Conservation (phyloP, 1,140 invertebrate species). For the Hormaphis cornu region DNA sequence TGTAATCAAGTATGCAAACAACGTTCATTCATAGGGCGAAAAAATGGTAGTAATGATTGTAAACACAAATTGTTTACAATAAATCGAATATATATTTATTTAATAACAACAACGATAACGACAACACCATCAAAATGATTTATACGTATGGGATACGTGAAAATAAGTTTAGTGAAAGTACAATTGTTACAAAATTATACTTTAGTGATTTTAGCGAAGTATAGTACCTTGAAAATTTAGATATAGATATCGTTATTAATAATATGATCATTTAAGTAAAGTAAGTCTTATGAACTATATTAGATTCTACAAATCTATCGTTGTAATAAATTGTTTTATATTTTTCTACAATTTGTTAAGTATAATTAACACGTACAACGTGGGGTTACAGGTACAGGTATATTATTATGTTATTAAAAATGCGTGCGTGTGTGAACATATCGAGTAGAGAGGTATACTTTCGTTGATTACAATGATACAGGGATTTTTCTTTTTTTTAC, state of each 20-base stretch:
- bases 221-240: not conserved
- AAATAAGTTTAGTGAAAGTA: too few relatives aligned
- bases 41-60: not conserved
- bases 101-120: slow-evolving; percentile 14
- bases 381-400: too few relatives aligned
- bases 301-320: not conserved
- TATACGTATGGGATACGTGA: not conserved
- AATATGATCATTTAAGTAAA: not conserved
- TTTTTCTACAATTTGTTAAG: not conserved
- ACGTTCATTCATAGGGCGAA: not conserved
- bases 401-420: slow-evolving; percentile 14
- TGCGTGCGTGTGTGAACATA: slow-evolving; percentile 19
- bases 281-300: not conserved
- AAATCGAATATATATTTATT: slow-evolving; percentile 26
- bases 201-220: not conserved
- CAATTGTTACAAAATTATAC: not conserved
- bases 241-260: not conserved
- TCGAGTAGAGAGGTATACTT: too few relatives aligned
- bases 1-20: slow-evolving; percentile 35
- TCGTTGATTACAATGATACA: not conserved
- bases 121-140: slow-evolving; percentile 9
- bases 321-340: not conserved
- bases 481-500: too few relatives aligned
- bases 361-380: too few relatives aligned
- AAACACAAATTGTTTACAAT: not conserved